Conservation (phyloP, 2,888 invertebrate genomes). For the Nebria brevicollis region DNA sequence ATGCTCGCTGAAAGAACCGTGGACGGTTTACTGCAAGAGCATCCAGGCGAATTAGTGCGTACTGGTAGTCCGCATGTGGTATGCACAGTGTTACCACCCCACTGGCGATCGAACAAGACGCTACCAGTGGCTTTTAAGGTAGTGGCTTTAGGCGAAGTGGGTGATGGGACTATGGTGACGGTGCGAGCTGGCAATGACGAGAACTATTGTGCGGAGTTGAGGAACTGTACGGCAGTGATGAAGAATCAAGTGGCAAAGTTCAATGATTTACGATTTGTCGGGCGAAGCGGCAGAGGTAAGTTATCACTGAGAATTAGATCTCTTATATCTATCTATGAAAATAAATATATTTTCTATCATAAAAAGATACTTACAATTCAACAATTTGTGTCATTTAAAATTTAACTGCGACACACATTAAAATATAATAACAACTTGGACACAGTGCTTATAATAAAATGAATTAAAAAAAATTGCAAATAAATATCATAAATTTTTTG, state of each 20-base stretch:
- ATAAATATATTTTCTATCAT: too few relatives aligned
- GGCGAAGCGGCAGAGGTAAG: constrained; percentile 97
- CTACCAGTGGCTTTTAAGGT: constrained; percentile 97
- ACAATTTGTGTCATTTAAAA: too few relatives aligned
- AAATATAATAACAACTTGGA: too few relatives aligned
- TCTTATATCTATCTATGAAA: too few relatives aligned
- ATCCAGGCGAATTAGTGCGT: constrained; percentile 90
- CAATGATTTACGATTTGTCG: constrained; percentile 98
- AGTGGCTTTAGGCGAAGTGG: constrained; percentile 91
- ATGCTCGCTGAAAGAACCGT: constrained; percentile 88
- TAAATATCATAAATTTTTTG: too few relatives aligned
- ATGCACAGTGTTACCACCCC: constrained; percentile 93
- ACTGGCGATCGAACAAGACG: constrained; percentile 99
- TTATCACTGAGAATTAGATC: not conserved
- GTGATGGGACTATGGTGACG: constrained; percentile 95
- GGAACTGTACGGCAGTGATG: constrained; percentile 96
- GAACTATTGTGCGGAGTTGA: constrained; percentile 94
- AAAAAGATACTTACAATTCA: too few relatives aligned
- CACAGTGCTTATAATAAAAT: too few relatives aligned
- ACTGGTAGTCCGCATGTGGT: constrained; percentile 95
- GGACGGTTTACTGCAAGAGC: constrained; percentile 87
- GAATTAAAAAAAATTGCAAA: too few relatives aligned
- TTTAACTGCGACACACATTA: too few relatives aligned
- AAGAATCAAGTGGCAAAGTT: constrained; percentile 99
- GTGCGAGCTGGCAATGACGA: constrained; percentile 98